These are phyloP conservation scores for Ursus arctos DNA, from an alignment of 2,113 vertebrate species.

Conservation along the genomic window DNA sequence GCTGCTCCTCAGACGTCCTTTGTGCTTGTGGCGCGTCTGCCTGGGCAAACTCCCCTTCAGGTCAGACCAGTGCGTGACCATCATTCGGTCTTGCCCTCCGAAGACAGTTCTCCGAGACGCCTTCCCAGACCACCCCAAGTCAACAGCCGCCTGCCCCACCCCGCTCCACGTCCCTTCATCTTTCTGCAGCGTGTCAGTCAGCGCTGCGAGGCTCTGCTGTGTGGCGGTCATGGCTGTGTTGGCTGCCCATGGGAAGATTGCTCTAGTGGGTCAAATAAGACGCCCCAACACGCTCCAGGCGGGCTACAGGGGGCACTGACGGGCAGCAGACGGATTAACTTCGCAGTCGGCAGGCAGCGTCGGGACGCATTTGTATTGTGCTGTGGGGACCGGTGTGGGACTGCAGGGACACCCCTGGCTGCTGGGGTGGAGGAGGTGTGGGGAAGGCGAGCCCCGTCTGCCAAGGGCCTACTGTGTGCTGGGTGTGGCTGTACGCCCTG, in stretches of 20 bases:
- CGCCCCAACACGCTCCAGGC: neutral
- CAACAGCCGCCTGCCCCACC: neutral
- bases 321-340: neutral
- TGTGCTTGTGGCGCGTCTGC: neutral
- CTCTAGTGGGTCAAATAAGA: neutral
- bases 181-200: neutral
- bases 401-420: neutral
- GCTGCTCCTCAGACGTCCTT: neutral
- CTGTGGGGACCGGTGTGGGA: neutral
- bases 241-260: neutral
- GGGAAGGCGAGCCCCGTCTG: neutral
- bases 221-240: neutral
- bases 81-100: neutral
- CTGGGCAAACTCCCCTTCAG: neutral
- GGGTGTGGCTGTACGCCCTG: neutral
- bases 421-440: neutral
- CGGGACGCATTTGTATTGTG: neutral
- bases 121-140: neutral
- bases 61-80: neutral
- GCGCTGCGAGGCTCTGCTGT: too few relatives aligned
- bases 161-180: neutral
- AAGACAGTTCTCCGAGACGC: neutral
- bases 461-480: neutral
- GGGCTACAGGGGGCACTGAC: too few relatives aligned
- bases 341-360: neutral